Evolutionary conservation across 2,797 vertebrate species (phyloP).

Genomic region (Bradypodion ventrale): DNA sequence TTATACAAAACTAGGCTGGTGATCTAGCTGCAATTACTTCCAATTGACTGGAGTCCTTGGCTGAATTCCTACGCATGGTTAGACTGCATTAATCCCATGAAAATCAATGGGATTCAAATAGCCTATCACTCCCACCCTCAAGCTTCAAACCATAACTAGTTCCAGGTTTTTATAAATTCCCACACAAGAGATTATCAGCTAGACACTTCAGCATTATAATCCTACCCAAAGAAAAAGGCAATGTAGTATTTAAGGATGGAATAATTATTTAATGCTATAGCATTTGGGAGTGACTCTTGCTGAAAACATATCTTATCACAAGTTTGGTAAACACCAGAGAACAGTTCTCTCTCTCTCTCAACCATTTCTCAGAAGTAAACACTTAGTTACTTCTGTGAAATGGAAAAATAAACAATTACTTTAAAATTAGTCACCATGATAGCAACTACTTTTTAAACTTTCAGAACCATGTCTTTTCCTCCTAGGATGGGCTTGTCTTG

Average conservation of each 20-base stretch:
- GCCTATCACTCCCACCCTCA: slow-evolving; percentile 45
- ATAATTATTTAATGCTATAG: not conserved
- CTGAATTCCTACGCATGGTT: not conserved
- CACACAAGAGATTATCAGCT: not conserved
- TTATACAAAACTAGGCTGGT: slow-evolving; percentile 60
- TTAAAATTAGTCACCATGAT: not conserved
- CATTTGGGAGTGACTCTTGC: not conserved
- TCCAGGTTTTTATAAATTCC: not conserved
- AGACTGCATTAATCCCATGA: not conserved
- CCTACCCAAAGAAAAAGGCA: not conserved
- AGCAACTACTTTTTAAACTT: not conserved
- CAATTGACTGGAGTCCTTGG: slow-evolving; percentile 59
- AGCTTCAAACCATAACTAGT: slow-evolving; percentile 38
- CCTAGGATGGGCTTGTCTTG: not conserved
- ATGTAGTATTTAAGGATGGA: not conserved
- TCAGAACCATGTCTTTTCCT: too few relatives aligned
- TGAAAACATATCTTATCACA: not conserved
- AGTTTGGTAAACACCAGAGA: not conserved
- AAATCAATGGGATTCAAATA: slow-evolving; percentile 1
- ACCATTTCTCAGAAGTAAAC: not conserved
- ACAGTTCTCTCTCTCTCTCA: not conserved
- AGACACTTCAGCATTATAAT: not conserved
- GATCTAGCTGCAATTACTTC: slow-evolving; percentile 60
- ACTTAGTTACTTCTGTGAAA: too few relatives aligned
- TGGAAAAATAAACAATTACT: not conserved